Conservation (phyloP, 2,797 vertebrate genomes). For the Bradypus variegatus region DNA sequence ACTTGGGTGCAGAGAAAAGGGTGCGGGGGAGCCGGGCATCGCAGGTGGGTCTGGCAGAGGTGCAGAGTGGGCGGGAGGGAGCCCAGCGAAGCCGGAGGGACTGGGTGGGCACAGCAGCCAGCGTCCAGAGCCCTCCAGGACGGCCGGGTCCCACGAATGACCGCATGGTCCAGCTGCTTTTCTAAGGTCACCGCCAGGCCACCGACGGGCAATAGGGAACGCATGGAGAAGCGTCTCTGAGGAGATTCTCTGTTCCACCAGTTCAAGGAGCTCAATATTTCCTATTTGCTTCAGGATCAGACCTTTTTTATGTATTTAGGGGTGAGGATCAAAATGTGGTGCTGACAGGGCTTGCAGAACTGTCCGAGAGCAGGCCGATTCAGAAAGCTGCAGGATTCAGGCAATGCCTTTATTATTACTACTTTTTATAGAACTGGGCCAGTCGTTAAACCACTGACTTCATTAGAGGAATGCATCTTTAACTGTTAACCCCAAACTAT, state of each 20-base stretch:
- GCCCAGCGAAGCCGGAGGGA: no score
- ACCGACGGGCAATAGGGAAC: no score
- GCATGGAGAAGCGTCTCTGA: slow-evolving; percentile 50
- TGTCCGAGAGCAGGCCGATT: not conserved
- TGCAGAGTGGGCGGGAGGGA: no score
- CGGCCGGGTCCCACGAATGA: no score
- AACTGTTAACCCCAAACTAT: not conserved
- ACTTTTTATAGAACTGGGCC: not conserved
- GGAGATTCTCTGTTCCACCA: slow-evolving; percentile 49
- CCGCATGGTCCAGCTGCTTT: no score
- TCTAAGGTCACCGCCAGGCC: not conserved
- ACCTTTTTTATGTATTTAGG: slow-evolving; percentile 63
- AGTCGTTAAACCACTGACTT: not conserved
- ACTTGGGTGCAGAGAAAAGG: no score
- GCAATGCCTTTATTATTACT: no score
- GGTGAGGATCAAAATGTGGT: slow-evolving; percentile 36
- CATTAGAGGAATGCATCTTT: not conserved
- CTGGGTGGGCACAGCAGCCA: no score
- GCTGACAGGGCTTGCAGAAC: slow-evolving; percentile 44
- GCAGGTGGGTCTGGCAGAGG: no score
- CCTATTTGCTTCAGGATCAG: slow-evolving; percentile 64
- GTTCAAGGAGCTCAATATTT: slow-evolving; percentile 64
- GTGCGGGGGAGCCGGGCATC: no score
- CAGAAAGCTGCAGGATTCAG: no score
- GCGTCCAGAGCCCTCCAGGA: no score